Evolutionary conservation across 2,113 vertebrate species (phyloP).

Genomic region (Macrotus californicus): DNA sequence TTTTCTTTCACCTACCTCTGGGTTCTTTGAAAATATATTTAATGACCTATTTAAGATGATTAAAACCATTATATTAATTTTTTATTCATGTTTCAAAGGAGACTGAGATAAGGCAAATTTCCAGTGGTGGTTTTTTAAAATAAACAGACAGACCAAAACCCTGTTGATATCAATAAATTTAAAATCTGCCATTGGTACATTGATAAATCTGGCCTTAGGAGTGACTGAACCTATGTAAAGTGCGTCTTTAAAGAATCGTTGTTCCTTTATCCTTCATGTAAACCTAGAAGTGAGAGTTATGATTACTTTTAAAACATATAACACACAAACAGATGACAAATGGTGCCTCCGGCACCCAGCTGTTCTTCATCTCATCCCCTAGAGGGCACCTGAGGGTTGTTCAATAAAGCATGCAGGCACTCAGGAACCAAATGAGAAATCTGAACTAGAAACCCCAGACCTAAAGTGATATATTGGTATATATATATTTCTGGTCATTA

Average conservation of each 20-base stretch:
- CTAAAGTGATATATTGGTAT: not conserved
- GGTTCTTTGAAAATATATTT: conserved; percentile 3
- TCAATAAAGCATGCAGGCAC: not conserved
- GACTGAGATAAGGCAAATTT: not conserved
- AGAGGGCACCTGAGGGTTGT: conserved; percentile 71
- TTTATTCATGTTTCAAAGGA: not conserved
- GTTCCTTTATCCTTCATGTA: not conserved
- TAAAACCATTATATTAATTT: not conserved
- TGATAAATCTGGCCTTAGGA: not conserved
- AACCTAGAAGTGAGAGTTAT: not conserved
- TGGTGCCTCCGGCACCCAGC: not conserved
- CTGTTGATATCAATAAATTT: not conserved
- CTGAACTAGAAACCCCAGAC: not conserved
- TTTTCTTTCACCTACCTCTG: conserved; percentile 42
- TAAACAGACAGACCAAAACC: not conserved
- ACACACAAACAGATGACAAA: not conserved
- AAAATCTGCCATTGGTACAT: not conserved
- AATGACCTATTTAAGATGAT: not conserved
- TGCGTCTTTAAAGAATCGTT: not conserved
- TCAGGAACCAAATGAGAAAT: not conserved
- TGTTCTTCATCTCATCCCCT: conserved; percentile 56
- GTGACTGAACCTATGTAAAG: not conserved
- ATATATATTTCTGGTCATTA: not conserved
- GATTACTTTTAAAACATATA: not conserved
- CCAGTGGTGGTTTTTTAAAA: not conserved